These are phyloP conservation scores for Coelopa frigida DNA, from an alignment of 1,140 invertebrate genomes.

Conservation along the genomic window DNA sequence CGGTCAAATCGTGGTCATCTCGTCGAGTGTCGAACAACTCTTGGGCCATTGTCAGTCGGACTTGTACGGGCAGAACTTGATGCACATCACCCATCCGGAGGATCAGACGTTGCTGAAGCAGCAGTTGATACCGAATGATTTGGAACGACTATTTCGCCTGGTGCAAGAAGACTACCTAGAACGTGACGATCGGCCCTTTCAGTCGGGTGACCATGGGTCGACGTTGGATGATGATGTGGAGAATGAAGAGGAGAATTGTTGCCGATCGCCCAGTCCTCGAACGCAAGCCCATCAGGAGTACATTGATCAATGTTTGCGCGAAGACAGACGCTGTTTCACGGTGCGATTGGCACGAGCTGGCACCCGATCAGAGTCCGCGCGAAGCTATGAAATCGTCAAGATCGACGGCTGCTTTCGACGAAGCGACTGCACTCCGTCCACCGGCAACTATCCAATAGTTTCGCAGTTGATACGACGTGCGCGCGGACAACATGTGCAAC, in stretches of 20 bases:
- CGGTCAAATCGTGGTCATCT: conserved; percentile 80
- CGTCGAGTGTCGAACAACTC: conserved; percentile 71
- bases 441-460: conserved; percentile 45
- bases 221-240: too few relatives aligned
- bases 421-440: conserved; percentile 46
- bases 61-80: conserved; percentile 74
- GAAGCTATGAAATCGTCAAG: conserved; percentile 57
- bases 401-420: conserved; percentile 50
- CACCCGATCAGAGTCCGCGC: conserved; percentile 55
- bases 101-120: conserved; percentile 64
- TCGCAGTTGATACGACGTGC: conserved; percentile 47
- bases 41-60: conserved; percentile 81
- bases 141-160: conserved; percentile 34
- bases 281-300: conserved; percentile 37
- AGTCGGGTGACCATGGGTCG: too few relatives aligned
- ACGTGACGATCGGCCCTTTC: conserved; percentile 20
- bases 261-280: too few relatives aligned
- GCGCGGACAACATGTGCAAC: conserved; percentile 34
- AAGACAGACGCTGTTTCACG: conserved; percentile 44
- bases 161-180: conserved; percentile 29
- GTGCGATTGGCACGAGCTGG: conserved; percentile 53
- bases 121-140: conserved; percentile 55
- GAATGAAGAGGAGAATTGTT: too few relatives aligned
- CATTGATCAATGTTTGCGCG: conserved; percentile 36
- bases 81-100: conserved; percentile 66